Evolutionary conservation across 1,140 invertebrate genomes (phyloP).

Genomic region (Meloidogyne hapla): DNA sequence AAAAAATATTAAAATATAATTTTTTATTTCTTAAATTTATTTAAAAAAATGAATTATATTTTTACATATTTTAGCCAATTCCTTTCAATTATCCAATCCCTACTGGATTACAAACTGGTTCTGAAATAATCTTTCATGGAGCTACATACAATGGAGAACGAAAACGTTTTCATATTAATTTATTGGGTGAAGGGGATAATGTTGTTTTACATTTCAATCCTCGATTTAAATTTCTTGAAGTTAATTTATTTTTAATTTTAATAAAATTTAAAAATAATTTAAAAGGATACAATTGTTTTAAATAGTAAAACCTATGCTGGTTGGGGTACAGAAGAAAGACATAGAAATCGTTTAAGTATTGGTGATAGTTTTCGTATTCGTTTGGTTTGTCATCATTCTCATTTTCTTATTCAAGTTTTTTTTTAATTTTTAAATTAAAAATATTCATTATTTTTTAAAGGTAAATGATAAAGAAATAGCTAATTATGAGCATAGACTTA

Average conservation of each 20-base stretch:
- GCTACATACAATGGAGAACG: conserved; percentile 22
- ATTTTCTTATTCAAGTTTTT: conserved; percentile 16
- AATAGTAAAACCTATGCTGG: conserved; percentile 18
- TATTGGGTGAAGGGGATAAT: conserved; percentile 17
- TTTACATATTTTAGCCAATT: conserved; percentile 3
- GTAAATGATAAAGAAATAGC: conserved; percentile 25
- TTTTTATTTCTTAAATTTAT: no score
- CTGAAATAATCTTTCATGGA: conserved; percentile 20
- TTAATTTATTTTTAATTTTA: not conserved
- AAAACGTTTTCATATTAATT: conserved; percentile 19
- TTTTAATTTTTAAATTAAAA: not conserved
- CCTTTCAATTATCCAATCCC: conserved; percentile 19
- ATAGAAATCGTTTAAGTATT: conserved; percentile 14
- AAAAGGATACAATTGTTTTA: conserved; percentile 27
- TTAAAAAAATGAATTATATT: no score
- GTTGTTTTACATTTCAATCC: conserved; percentile 27
- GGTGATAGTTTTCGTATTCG: conserved; percentile 23
- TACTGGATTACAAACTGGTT: conserved; percentile 18
- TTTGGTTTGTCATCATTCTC: conserved; percentile 26
- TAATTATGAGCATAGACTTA: conserved; percentile 17
- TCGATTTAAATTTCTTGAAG: conserved; percentile 26
- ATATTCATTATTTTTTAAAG: not conserved
- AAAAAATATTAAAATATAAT: no score
- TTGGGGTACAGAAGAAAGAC: conserved; percentile 24
- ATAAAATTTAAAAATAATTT: not conserved